Base-by-base conservation (phyloP, 2,113 vertebrate species). In the Clinocottus analis region DNA sequence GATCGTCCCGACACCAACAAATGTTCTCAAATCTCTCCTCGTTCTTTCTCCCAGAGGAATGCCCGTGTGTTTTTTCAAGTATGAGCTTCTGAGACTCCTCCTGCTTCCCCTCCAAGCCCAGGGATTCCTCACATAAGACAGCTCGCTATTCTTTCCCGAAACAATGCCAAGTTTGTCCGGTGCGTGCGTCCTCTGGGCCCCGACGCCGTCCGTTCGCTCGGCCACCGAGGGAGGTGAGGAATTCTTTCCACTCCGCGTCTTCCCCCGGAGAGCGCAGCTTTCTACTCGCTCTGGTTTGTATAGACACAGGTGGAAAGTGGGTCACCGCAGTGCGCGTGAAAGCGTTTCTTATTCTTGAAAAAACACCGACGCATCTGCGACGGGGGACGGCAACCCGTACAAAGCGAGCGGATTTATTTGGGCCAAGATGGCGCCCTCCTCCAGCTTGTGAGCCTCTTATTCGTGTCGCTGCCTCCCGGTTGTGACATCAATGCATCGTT, bases 261-360 rank as follows among this genome's bases (percentile, higher is more conserved):
- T 77, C 84, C 79, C 79, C 86, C 13, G 71, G 56, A 33, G 89
- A 83, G 85, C 77, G 47, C 72, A 29, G 70, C 79, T 77, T 76
- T 79, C 43, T 43, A 60, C 62, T 76, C 4, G 4, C n/a, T 61
- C 84, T 77, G 84, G 87, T 84, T 89, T 87, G n/a, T 86, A 80
- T 85, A 79, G 79, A 90, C 84, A 78, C 86, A 87, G 85, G 85
- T 92, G 90, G 79, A 85, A n/a, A 82, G 41, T 87, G 79, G 82
- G 85, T 88, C 86, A 87, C 60, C 67, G 74, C 62, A 27, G 84
- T 86, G 25, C 67, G 4, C 72, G 80, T 55, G 79, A 85, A 41
- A 6, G 11, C n/a, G 43, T 70, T 72, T 82, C 4, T 39, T 19
- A n/a, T 53, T 56, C 59, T 47, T 27, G 0, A 3, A 14, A 59